These are phyloP conservation scores for Heliangelus exortis DNA, from an alignment of 2,797 vertebrate genomes.

Conservation along the genomic window DNA sequence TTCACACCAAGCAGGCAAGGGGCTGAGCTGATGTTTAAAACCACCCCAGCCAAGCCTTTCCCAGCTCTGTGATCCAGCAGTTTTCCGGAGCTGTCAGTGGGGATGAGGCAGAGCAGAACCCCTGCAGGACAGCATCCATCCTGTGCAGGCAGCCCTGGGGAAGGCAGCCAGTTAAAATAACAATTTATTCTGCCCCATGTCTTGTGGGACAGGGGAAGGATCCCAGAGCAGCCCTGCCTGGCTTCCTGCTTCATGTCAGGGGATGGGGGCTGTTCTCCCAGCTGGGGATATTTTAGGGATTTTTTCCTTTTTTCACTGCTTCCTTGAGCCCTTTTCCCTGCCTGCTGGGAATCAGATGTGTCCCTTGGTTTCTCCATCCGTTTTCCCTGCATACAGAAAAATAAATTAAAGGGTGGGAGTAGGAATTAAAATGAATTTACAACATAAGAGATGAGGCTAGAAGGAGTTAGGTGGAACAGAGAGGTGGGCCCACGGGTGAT, in stretches of 20 bases:
- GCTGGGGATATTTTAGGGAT: not conserved
- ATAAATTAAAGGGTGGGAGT: not conserved
- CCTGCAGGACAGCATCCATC: not conserved
- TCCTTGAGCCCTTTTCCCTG: not conserved
- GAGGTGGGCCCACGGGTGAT: not conserved
- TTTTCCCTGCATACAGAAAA: not conserved
- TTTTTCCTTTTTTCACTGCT: not conserved
- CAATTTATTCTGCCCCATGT: constrained; percentile 39
- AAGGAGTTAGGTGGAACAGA: not conserved
- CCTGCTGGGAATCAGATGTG: not conserved
- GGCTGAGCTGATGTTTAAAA: not conserved
- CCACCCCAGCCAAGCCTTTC: not conserved
- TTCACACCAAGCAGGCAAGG: not conserved
- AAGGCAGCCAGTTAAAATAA: constrained; percentile 55
- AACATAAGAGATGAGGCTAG: not conserved
- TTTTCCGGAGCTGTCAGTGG: not conserved
- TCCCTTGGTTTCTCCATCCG: not conserved
- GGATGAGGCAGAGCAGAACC: not conserved
- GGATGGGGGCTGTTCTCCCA: not conserved
- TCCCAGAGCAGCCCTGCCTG: constrained; percentile 29
- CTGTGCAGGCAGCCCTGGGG: not conserved
- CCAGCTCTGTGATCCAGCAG: fast-evolving
- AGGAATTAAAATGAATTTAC: too few species aligned
- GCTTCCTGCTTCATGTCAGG: constrained; percentile 24
- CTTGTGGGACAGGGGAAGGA: not conserved